A percentile compares a stretch with the other conserved stretches of the same genome.
Conservation (phyloP, 23 tunicate species). For the Botrylloides violaceus region DNA sequence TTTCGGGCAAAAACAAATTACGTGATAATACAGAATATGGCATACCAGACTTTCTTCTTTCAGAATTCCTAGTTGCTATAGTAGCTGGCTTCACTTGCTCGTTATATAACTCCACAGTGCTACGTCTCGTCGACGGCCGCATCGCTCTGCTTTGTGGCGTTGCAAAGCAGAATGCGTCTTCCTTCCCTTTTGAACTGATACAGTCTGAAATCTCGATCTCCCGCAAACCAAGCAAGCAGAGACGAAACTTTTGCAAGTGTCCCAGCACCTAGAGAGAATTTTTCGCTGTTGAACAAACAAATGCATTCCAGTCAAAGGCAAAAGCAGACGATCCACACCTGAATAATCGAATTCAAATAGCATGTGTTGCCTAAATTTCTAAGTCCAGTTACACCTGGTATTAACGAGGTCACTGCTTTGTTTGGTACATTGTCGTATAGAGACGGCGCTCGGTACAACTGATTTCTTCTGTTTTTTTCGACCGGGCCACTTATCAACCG, state of each 20-base stretch:
- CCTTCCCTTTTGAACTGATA: not conserved
- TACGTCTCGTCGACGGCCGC: conserved; percentile 23
- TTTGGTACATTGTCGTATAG: conserved; percentile 76
- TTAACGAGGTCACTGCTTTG: conserved; percentile 73
- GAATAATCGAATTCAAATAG: conserved; percentile 88
- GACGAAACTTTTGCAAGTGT: conserved; percentile 77
- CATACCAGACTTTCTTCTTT: conserved; percentile 6
- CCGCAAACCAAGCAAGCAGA: conserved; percentile 59
- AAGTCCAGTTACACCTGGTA: conserved; percentile 94
- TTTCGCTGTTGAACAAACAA: too few species aligned
- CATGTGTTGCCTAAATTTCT: conserved; percentile 94
- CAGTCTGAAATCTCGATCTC: conserved; percentile 28
- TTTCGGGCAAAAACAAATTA: too few species aligned
- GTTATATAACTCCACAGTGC: conserved; percentile 75
- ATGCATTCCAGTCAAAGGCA: not conserved
- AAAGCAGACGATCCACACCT: conserved; percentile 30
- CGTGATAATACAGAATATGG: too few species aligned
- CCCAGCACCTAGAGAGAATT: conserved; percentile 59
- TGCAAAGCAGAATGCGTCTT: not conserved
- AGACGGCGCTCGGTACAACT: conserved; percentile 28
- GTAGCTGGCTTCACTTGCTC: conserved; percentile 38
- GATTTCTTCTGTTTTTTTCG: not conserved
- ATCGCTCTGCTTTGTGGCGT: not conserved
- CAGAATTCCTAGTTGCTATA: conserved; percentile 1
- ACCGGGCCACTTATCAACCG: conserved; percentile 31